Base-by-base conservation (phyloP, 2,113 vertebrate genomes). In the Tor tambroides region DNA sequence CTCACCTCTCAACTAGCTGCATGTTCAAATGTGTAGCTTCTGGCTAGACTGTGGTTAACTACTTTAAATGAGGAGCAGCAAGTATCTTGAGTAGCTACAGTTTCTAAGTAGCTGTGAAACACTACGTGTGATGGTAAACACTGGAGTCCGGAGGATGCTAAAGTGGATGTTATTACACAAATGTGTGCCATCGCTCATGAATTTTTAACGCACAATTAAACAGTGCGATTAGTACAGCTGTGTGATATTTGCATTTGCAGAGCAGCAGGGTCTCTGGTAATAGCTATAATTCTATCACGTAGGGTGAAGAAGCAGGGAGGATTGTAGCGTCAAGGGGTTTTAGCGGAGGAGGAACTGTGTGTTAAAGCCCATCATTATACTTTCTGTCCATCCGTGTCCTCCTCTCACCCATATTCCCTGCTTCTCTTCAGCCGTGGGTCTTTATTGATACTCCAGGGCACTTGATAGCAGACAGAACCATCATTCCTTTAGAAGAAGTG, bases 91-190 rank as follows among this genome's bases (percentile, higher is more conserved):
- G 38, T 3, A 74, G 71, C 21, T 26, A 76, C 38, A 43, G 72
- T 75, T 75, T 41, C 72, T 46, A 46, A 75, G 72, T 75, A 35
- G 17, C 71, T 41, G 35, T 35, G 67, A 71, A 71, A 71, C 69
- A 72, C 69, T 41, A 41, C 21, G 11, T 38, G 41, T 46, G 26
- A 77, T 77, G 74, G 41, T 49, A 77, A 51, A 77, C 74, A 77
- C 74, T 30, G 74, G 74, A 77, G 74, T 77, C 74, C 43, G 74
- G 74, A 77, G 43, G 35, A 67, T 30, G 17, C 38, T 67, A 21
- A 82, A 67, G 59, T 82, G 80, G 41, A 69, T 82, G 80, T 82
- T 82, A 67, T 49, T 49, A 67, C 80, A 82, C 80, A 69, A 41
- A 81, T 81, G 38, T 82, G 80, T 67, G 26, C 41, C 26, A 65